phyloP scores from a whole-genome alignment of 2,797 vertebrate genomes.

The Scarus forsteni region DNA sequence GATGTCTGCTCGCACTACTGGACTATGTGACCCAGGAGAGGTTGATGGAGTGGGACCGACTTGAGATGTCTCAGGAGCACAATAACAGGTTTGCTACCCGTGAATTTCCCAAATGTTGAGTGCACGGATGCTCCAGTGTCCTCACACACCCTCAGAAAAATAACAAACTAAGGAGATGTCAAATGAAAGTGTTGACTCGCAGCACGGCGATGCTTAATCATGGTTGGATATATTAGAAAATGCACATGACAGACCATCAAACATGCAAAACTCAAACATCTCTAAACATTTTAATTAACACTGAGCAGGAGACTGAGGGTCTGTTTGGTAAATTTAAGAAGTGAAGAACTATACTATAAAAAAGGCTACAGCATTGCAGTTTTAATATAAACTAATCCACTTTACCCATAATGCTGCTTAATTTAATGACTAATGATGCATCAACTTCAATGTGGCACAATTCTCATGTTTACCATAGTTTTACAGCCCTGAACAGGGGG shows the following conservation, averaged over 20 bases:
- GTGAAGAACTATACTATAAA: no score
- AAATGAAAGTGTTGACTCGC: constrained; percentile 17
- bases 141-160: not conserved
- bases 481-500: no score
- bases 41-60: constrained; percentile 75
- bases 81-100: constrained; percentile 82
- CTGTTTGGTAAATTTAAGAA: no score
- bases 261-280: not conserved
- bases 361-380: no score
- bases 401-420: no score
- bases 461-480: no score
- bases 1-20: constrained; percentile 84
- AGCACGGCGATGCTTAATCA: constrained; percentile 25
- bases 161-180: constrained; percentile 13
- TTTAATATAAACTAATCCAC: no score
- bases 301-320: no score
- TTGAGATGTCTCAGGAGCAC: constrained; percentile 82
- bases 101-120: constrained; percentile 35
- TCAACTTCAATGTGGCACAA: no score
- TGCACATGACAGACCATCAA: not conserved
- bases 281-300: no score
- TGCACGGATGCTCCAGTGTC: not conserved
- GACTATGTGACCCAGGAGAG: constrained; percentile 79
- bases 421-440: no score
- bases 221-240: not conserved